Conservation (phyloP, 2,888 invertebrate genomes). For the Neocrepidodera transversa region DNA sequence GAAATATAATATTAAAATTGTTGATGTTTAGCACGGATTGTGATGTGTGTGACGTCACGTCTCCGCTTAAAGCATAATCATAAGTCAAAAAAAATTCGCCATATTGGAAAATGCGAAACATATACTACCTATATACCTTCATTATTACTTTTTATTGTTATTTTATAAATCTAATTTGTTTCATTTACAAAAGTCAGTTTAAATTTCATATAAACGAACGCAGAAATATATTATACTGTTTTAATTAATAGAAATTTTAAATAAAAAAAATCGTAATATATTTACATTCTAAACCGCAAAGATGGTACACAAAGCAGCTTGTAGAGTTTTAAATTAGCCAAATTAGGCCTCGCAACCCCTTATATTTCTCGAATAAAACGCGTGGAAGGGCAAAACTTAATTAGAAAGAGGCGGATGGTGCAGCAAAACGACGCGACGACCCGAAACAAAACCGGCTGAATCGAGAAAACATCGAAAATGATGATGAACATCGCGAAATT, state of each 20-base stretch:
- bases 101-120: too few species aligned
- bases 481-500: slow-evolving; percentile 12
- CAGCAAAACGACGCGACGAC: not conserved
- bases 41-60: too few species aligned
- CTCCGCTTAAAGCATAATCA: too few species aligned
- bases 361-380: slow-evolving; percentile 15
- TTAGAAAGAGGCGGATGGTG: slow-evolving; percentile 10
- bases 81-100: too few species aligned
- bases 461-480: slow-evolving; percentile 21
- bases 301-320: slow-evolving; percentile 5
- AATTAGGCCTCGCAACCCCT: slow-evolving; percentile 8
- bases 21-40: too few species aligned
- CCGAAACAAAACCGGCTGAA: slow-evolving; percentile 24
- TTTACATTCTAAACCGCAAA: slow-evolving; percentile 10
- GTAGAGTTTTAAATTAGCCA: slow-evolving; percentile 15
- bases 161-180: too few species aligned
- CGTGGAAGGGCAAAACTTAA: slow-evolving; percentile 20
- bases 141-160: too few species aligned
- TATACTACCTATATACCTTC: too few species aligned
- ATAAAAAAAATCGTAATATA: slow-evolving; percentile 6
- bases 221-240: not conserved
- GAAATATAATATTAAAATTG: too few species aligned
- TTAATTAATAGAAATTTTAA: slow-evolving; percentile 4
- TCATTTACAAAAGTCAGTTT: too few species aligned
- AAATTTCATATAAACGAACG: too few species aligned